These are phyloP conservation scores for Mycteria americana DNA, from an alignment of 2,797 vertebrate species.

Conservation along the genomic window DNA sequence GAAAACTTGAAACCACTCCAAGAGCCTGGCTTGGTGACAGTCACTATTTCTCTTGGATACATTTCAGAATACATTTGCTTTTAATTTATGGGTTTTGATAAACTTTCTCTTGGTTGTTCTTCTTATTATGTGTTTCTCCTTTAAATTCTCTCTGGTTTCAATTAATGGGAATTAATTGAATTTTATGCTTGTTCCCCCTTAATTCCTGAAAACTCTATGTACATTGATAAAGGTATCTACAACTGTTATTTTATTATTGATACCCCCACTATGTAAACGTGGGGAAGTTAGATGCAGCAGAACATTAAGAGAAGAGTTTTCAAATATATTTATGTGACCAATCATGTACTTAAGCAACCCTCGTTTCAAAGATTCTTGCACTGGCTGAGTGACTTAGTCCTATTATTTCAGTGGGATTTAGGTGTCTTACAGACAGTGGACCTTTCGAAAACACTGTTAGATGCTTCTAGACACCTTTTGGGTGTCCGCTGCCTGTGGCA, in stretches of 20 bases:
- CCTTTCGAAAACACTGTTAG: background rate
- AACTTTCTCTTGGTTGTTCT: background rate
- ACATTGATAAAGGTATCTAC: background rate
- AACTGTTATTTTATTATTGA: background rate
- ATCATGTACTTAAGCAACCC: background rate
- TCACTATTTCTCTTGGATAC: slow-evolving; percentile 16
- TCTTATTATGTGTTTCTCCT: background rate
- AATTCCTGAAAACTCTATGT: background rate
- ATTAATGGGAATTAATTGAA: background rate
- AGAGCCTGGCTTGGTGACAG: background rate
- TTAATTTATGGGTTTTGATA: slow-evolving; percentile 17
- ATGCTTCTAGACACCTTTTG: background rate
- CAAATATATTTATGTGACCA: background rate
- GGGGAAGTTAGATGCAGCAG: background rate
- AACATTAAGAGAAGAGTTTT: background rate
- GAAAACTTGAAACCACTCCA: background rate
- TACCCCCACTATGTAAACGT: background rate
- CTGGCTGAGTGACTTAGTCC: background rate
- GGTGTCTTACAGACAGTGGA: background rate
- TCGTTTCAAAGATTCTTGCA: background rate
- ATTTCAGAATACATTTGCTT: slow-evolving; percentile 6
- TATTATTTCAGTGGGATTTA: background rate
- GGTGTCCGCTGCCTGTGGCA: background rate
- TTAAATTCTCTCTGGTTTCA: background rate
- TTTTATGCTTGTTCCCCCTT: background rate